Evolutionary conservation across 1,140 invertebrate genomes (phyloP).

Genomic region (Caerostris extrusa): DNA sequence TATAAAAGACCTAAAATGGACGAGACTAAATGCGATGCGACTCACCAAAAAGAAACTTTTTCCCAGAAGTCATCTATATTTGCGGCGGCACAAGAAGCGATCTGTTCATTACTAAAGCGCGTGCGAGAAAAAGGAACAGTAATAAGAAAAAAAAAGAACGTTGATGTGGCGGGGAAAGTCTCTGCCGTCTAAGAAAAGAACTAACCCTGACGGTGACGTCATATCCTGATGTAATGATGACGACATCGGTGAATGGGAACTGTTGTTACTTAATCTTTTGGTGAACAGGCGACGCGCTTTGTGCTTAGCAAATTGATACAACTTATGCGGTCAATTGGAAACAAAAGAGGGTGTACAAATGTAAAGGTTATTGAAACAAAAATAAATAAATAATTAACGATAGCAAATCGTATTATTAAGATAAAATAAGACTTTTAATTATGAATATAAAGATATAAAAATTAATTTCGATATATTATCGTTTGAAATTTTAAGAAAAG

Average conservation of each 20-base stretch:
- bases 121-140: slow-evolving; percentile 7
- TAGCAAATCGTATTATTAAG: no score
- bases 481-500: no score
- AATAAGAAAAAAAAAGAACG: neutral
- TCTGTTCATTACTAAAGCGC: slow-evolving; percentile 27
- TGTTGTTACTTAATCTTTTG: neutral
- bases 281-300: neutral
- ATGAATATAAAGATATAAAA: no score
- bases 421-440: no score
- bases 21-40: neutral
- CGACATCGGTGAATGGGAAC: slow-evolving; percentile 33
- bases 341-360: no score
- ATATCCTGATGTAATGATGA: slow-evolving; percentile 42
- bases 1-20: neutral
- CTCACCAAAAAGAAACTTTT: neutral
- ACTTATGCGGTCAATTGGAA: neutral
- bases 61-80: neutral
- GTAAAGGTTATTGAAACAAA: no score
- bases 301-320: neutral
- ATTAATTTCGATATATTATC: no score
- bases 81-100: neutral
- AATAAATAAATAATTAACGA: no score
- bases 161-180: neutral
- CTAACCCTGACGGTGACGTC: slow-evolving; percentile 35
- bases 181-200: slow-evolving; percentile 34